Evolutionary conservation across 2,888 invertebrate species (phyloP).

Genomic region (Thumatha senex): DNA sequence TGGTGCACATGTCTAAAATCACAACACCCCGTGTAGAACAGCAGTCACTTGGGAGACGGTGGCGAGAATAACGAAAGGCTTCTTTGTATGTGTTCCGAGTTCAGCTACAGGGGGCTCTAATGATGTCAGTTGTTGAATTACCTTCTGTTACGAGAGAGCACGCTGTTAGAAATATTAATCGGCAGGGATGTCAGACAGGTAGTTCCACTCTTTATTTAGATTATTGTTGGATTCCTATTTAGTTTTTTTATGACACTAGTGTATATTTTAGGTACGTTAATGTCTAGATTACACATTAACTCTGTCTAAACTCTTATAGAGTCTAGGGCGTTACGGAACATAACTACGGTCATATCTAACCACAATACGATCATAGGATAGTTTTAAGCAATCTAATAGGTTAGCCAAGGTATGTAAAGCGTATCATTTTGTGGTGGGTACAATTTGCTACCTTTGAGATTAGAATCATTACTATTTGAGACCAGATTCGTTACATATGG

Average conservation of each 20-base stretch:
- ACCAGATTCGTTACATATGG: no score
- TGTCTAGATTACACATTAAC: no score
- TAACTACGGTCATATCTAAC: no score
- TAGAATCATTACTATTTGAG: no score
- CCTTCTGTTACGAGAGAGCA: slow-evolving; percentile 4
- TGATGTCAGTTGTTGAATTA: slow-evolving; percentile 7
- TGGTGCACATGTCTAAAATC: slow-evolving; percentile 20
- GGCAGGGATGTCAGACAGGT: not conserved
- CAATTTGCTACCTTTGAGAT: no score
- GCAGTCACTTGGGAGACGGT: slow-evolving; percentile 43
- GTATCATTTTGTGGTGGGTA: no score
- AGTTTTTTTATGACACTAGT: not conserved
- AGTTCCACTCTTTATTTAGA: not conserved
- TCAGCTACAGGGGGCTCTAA: slow-evolving; percentile 5
- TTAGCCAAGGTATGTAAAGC: no score
- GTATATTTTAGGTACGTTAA: no score
- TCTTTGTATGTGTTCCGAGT: slow-evolving; percentile 17
- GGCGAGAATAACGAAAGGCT: slow-evolving; percentile 38
- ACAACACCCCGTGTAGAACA: slow-evolving; percentile 31
- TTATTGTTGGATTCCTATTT: not conserved
- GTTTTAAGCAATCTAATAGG: no score
- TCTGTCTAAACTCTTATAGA: no score
- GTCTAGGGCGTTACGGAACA: no score
- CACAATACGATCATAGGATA: no score
- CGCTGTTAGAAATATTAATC: slow-evolving; percentile 1